Percentiles rank a stretch among this genome's conserved stretches.
Evolutionary conservation across 2,888 invertebrate genomes (phyloP).

Genomic region (Limulus polyphemus): DNA sequence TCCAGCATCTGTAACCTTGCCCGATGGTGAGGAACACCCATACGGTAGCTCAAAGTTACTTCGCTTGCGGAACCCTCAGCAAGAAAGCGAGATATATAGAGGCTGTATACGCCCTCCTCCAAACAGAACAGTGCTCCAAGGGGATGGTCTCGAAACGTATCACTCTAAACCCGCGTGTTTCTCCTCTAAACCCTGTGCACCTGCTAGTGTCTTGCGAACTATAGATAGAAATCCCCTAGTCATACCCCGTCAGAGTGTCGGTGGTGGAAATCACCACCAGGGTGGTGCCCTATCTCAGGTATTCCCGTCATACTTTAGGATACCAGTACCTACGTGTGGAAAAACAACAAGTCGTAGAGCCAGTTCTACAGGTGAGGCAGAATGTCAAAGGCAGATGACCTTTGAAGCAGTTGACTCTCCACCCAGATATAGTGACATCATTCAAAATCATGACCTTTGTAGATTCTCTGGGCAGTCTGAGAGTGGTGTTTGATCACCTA

Average conservation of each 20-base stretch:
- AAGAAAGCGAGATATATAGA: conserved; percentile 36
- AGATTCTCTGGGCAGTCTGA: too few relatives aligned
- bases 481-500: too few relatives aligned
- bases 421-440: too few relatives aligned
- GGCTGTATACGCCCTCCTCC: conserved; percentile 23
- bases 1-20: conserved; percentile 53
- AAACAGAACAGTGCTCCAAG: conserved; percentile 20
- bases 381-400: too few relatives aligned
- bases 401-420: too few relatives aligned
- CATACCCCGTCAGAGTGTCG: conserved; percentile 5
- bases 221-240: conserved; percentile 11
- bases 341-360: too few relatives aligned
- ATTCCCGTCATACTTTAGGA: too few relatives aligned
- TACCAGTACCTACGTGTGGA: too few relatives aligned
- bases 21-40: conserved; percentile 55
- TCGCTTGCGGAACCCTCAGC: conserved; percentile 50
- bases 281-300: too few relatives aligned
- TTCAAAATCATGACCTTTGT: too few relatives aligned
- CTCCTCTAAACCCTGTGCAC: conserved; percentile 12
- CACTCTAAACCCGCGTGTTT: conserved; percentile 16
- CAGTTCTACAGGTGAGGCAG: too few relatives aligned
- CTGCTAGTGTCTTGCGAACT: conserved; percentile 9
- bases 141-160: conserved; percentile 9
- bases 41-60: conserved; percentile 41
- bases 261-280: too few relatives aligned